Percentiles rank a stretch among this genome's conserved stretches.
phyloP scores from a whole-genome alignment of 2,888 invertebrate genomes.

The Orthosia incerta region DNA sequence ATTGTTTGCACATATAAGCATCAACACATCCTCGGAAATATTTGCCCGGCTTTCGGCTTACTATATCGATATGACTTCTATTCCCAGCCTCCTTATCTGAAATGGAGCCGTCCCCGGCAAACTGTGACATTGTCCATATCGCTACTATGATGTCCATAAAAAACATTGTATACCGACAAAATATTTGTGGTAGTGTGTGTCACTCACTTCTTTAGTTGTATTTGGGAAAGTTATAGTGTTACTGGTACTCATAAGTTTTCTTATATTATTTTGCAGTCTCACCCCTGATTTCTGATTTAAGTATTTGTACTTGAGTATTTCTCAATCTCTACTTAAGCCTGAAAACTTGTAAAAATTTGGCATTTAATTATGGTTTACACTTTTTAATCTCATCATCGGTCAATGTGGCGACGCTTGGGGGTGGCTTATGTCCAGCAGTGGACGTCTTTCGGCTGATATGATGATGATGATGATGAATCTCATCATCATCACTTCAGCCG shows the following conservation, averaged over 20 bases:
- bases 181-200: constrained; percentile 41
- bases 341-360: no score
- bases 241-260: not conserved
- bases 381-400: no score
- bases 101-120: constrained; percentile 58
- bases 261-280: no score
- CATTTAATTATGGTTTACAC: no score
- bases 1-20: constrained; percentile 56
- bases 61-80: constrained; percentile 61
- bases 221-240: not conserved
- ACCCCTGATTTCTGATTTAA: no score
- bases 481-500: no score
- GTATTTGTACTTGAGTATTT: no score
- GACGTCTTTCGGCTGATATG: no score
- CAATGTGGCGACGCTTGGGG: no score
- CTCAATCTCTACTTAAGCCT: no score
- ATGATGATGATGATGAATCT: no score
- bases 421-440: no score
- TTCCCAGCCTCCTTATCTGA: constrained; percentile 52
- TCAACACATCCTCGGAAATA: constrained; percentile 52
- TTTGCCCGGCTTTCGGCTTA: constrained; percentile 56
- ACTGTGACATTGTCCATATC: constrained; percentile 57
- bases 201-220: constrained; percentile 17
- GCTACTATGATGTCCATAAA: constrained; percentile 36
- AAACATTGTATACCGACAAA: constrained; percentile 45